phyloP scores from a whole-genome alignment of 1,140 invertebrate species.

The Laupala kohalensis region DNA sequence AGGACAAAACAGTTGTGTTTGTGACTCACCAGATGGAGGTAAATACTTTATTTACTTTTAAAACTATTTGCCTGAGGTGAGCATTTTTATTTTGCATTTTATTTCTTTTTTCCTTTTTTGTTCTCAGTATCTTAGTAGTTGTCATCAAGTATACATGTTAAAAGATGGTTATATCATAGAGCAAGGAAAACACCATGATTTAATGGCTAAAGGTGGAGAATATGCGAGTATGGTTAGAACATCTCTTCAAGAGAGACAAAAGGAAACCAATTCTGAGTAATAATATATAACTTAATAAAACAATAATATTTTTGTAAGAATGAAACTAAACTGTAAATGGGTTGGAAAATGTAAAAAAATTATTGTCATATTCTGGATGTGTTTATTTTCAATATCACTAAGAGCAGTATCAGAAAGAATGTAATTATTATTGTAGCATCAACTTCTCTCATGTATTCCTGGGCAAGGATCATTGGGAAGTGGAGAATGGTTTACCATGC shows the following conservation, averaged over 20 bases:
- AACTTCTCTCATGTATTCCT: no score
- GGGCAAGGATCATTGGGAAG: no score
- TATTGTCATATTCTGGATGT: no score
- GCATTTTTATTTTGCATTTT: not conserved
- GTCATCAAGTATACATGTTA: slow-evolving; percentile 42
- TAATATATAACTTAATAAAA: not conserved
- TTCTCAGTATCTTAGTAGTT: slow-evolving; percentile 39
- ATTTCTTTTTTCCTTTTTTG: not conserved
- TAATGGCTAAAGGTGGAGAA: slow-evolving; percentile 43
- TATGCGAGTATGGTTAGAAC: slow-evolving; percentile 33
- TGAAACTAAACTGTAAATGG: no score
- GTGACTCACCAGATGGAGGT: slow-evolving; percentile 48
- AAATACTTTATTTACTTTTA: not conserved
- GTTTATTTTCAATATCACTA: no score
- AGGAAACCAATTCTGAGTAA: not conserved
- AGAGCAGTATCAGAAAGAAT: no score
- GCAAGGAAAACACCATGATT: slow-evolving; percentile 48
- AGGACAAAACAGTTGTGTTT: slow-evolving; percentile 51
- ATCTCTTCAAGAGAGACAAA: not conserved
- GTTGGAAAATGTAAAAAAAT: no score
- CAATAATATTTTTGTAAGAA: no score
- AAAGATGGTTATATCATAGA: slow-evolving; percentile 49
- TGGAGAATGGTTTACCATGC: no score
- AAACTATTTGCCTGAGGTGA: not conserved
- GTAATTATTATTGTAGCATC: no score